Evolutionary conservation across 2,113 vertebrate genomes (phyloP).

Genomic region (Platysternon megacephalum): DNA sequence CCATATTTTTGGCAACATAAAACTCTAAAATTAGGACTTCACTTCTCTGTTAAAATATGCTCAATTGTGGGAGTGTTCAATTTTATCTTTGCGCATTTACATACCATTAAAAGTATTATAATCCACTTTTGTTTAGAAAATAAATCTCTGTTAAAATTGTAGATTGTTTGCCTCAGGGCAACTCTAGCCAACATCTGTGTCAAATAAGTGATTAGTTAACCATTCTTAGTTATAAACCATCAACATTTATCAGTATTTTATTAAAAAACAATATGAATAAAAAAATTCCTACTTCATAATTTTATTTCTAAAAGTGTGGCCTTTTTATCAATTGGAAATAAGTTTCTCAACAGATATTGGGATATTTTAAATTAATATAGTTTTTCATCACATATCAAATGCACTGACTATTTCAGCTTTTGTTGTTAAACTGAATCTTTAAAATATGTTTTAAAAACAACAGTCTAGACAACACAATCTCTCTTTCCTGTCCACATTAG

Average conservation of each 20-base stretch:
- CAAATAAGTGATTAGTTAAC: neutral
- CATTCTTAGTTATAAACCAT: neutral
- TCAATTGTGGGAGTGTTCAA: neutral
- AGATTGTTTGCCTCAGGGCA: neutral
- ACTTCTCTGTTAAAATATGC: conserved; percentile 55
- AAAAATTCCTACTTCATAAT: neutral
- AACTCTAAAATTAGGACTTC: conserved; percentile 75
- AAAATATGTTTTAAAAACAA: neutral
- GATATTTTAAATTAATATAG: neutral
- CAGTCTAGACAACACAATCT: neutral
- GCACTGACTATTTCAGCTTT: neutral
- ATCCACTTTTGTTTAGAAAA: conserved; percentile 50
- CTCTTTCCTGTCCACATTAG: neutral
- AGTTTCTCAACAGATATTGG: neutral
- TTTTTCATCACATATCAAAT: neutral
- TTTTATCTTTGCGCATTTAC: conserved; percentile 17
- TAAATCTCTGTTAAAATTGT: conserved; percentile 17
- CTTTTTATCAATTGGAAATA: neutral
- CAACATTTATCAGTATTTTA: neutral
- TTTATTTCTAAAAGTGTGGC: neutral
- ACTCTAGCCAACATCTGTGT: neutral
- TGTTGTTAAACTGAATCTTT: neutral
- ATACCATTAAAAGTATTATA: conserved; percentile 29
- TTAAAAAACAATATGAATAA: neutral
- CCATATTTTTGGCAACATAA: conserved; percentile 61